Evolutionary conservation across 1,140 invertebrate species (phyloP).

Genomic region (Drosophila athabasca): DNA sequence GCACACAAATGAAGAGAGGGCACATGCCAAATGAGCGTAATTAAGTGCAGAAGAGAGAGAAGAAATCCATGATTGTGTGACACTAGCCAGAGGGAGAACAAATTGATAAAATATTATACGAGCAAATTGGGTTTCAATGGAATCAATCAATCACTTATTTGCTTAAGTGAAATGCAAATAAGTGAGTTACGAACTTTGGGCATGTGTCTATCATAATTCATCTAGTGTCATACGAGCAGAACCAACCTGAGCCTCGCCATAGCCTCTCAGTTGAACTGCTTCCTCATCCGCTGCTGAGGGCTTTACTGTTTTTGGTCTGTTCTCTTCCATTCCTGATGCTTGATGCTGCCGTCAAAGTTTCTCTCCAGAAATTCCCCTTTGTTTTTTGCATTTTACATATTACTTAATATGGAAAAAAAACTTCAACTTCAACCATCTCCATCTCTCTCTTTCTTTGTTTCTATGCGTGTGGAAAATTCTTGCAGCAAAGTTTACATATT

Average conservation of each 20-base stretch:
- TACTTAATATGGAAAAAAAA: constrained; percentile 36
- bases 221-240: neutral
- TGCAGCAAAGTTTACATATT: constrained; percentile 56
- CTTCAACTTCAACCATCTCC: constrained; percentile 3
- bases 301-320: neutral
- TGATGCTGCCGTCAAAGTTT: constrained; percentile 20
- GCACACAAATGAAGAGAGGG: constrained; percentile 26
- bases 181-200: neutral
- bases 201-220: neutral
- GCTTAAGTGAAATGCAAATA: no score
- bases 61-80: constrained; percentile 17
- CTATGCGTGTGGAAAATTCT: constrained; percentile 51
- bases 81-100: neutral
- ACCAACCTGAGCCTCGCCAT: neutral
- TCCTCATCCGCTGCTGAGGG: no score
- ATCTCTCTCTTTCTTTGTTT: constrained; percentile 1
- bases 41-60: constrained; percentile 58
- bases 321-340: constrained; percentile 6
- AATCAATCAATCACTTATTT: no score
- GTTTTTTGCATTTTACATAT: constrained; percentile 33
- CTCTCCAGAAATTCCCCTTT: constrained; percentile 2
- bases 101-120: neutral
- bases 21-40: constrained; percentile 69
- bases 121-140: neutral
- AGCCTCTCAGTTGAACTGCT: no score